Base-by-base conservation (phyloP, 2,113 vertebrate species). In the Laterallus jamaicensis region DNA sequence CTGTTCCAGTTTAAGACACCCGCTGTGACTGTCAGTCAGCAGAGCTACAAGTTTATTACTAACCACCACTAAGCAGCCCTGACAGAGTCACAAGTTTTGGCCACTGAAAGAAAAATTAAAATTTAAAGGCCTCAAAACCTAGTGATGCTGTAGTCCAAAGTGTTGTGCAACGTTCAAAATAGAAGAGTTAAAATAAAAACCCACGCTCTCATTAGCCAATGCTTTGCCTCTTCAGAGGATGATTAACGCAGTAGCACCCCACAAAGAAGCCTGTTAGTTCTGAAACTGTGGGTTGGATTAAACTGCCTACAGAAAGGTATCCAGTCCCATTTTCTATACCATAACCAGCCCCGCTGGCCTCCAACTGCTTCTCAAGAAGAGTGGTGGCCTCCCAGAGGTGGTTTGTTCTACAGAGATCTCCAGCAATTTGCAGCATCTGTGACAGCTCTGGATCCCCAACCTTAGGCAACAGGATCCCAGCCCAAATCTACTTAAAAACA, bases 171-270 rank as follows among this genome's bases (percentile, higher is more conserved):
- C 6, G 6, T 13, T 11, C 40, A 60, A 16, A 8, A 31, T 32
- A 32, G 15, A 77, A 69, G 19, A 74, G 94, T 77, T 66, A 82
- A 79, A 91, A 95, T 10, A 88, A 18, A 86, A 88, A 88, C 3
- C 0, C 5, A 22, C 15, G 13, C 8, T 59, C 87, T 80, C 59
- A 77, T 86, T 68, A 71, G 68, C 42, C 62, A 82, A 60, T 77
- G 58, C 88, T 96, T 91, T 92, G 67, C 70, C 52, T 66, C 73
- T 69, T 35, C 29, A 25, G 77, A 86, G 44, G 95, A 96, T 81
- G 15, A 88, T 94, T 90, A 93, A 75, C 82, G 39, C 15, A 64
- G 64, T 2, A 92, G 77, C 52, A 79, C 15, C 13, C 39, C 3
- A 1, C 31, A 68, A 84, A 63, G 59, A 82, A 82, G 50, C 26